Evolutionary conservation across 2,888 invertebrate genomes (phyloP).

Genomic region (Isoperla grammatica): DNA sequence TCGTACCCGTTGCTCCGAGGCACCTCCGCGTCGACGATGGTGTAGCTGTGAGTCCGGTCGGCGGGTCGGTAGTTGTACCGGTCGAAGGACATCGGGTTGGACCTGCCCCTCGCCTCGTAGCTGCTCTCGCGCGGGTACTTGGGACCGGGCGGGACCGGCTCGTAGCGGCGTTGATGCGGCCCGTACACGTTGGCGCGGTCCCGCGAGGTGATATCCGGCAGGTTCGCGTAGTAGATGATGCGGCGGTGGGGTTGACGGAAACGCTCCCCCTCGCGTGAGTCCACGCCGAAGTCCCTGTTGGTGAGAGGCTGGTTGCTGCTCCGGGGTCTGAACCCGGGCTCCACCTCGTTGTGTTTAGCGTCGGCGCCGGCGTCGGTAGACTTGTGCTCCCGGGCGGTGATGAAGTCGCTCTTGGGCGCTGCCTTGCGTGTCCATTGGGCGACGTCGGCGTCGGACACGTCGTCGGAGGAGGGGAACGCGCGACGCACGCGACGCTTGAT

Average conservation of each 20-base stretch:
- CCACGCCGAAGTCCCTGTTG: neutral
- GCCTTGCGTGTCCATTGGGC: slow-evolving; percentile 6
- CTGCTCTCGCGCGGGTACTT: slow-evolving; percentile 26
- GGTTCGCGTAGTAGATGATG: slow-evolving; percentile 30
- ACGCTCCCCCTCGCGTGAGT: neutral
- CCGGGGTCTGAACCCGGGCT: neutral
- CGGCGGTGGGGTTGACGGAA: slow-evolving; percentile 13
- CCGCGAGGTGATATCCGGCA: slow-evolving; percentile 22
- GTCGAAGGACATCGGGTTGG: slow-evolving; percentile 18
- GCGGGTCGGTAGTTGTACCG: slow-evolving; percentile 6
- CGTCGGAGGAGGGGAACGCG: slow-evolving; percentile 8
- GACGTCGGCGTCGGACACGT: slow-evolving; percentile 1
- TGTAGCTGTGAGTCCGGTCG: slow-evolving; percentile 21
- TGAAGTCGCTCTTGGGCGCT: slow-evolving; percentile 10
- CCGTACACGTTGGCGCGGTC: slow-evolving; percentile 4
- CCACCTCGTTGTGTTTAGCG: neutral
- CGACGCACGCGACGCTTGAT: neutral
- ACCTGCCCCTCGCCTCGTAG: slow-evolving; percentile 12
- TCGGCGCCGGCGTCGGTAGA: neutral
- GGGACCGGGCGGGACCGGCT: slow-evolving; percentile 8
- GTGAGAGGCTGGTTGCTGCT: neutral
- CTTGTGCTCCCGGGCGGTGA: slow-evolving; percentile 8
- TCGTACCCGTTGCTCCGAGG: neutral
- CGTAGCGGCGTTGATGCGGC: slow-evolving; percentile 18
- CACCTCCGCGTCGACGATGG: slow-evolving; percentile 28